Conservation (phyloP, 2,888 invertebrate genomes). For the Notodonta dromedarius region DNA sequence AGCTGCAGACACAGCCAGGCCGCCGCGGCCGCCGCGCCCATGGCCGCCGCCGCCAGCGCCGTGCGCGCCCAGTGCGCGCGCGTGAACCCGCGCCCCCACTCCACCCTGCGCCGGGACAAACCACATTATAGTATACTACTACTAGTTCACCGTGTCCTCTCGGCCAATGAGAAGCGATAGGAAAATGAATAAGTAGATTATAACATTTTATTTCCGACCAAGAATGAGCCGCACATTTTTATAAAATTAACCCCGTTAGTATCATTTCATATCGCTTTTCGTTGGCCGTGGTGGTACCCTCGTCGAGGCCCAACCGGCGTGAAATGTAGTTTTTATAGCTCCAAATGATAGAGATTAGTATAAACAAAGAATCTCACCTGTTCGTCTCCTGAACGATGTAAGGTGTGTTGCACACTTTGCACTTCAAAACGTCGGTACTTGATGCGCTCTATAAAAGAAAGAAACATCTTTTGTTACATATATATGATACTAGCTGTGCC, state of each 20-base stretch:
- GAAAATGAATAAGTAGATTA: too few species aligned
- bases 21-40: conserved; percentile 90
- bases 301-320: too few species aligned
- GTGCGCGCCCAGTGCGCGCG: conserved; percentile 94
- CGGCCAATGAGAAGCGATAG: too few species aligned
- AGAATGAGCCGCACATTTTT: too few species aligned
- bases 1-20: conserved; percentile 93
- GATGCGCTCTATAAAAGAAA: conserved; percentile 84
- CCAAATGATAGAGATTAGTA: too few species aligned
- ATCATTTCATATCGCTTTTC: too few species aligned
- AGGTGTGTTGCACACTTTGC: conserved; percentile 93
- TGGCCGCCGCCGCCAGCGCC: conserved; percentile 89
- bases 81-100: conserved; percentile 94
- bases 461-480: not conserved
- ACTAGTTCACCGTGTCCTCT: not conserved
- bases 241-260: too few species aligned
- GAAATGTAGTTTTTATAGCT: too few species aligned
- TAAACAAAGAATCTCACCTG: conserved; percentile 66
- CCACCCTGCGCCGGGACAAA: conserved; percentile 83
- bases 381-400: conserved; percentile 91
- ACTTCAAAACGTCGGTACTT: conserved; percentile 87
- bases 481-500: too few species aligned
- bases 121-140: not conserved
- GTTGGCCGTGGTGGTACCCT: too few species aligned
- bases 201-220: too few species aligned